These are phyloP conservation scores for Eupsilia transversa DNA, from an alignment of 2,888 invertebrate species.

Conservation along the genomic window DNA sequence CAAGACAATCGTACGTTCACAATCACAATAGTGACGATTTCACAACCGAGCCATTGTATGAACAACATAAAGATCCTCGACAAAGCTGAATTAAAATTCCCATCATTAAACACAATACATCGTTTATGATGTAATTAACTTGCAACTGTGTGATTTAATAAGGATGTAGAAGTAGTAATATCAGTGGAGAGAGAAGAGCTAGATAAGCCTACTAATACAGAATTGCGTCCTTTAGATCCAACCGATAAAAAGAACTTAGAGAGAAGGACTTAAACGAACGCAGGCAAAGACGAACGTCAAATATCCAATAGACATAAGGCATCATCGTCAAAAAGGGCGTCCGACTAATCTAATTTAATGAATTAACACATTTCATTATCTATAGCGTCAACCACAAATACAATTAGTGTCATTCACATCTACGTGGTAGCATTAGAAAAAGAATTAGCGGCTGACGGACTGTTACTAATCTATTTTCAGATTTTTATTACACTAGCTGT, in stretches of 20 bases:
- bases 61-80: conserved; percentile 47
- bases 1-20: conserved; percentile 60
- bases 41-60: conserved; percentile 70
- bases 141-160: conserved; percentile 34
- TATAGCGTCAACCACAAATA: conserved; percentile 43
- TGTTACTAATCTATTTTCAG: conserved; percentile 24
- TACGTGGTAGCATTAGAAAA: conserved; percentile 13
- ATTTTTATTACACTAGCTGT: conserved; percentile 4
- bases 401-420: conserved; percentile 46
- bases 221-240: neutral
- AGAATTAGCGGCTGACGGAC: conserved; percentile 12
- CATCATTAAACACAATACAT: conserved; percentile 47
- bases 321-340: conserved; percentile 10
- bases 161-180: conserved; percentile 23
- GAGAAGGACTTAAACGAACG: neutral
- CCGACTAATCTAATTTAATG: conserved; percentile 45
- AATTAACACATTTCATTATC: conserved; percentile 57
- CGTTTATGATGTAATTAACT: conserved; percentile 37
- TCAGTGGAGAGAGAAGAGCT: neutral
- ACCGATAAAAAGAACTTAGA: neutral
- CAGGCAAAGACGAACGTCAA: neutral
- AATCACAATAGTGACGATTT: conserved; percentile 72
- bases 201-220: neutral
- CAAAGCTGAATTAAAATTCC: conserved; percentile 50
- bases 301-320: neutral